Base-by-base conservation (phyloP, 2,113 vertebrate genomes). In the Ondatra zibethicus region DNA sequence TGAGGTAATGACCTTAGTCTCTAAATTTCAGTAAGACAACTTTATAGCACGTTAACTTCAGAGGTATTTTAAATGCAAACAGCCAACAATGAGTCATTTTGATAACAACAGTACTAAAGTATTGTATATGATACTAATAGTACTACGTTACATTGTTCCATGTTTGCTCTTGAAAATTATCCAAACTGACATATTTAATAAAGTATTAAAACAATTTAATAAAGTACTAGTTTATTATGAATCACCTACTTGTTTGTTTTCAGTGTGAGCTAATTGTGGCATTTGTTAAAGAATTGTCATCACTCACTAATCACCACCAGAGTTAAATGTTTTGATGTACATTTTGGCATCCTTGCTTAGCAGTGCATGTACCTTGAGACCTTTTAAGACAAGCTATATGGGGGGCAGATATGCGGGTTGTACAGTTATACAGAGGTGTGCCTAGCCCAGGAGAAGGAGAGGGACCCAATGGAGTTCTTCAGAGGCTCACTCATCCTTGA, bases 361-460 rank as follows among this genome's bases (percentile, higher is more conserved):
- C 81, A 92, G 86, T 97, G 96, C 98, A 97, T 95, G 97, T 95
- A 70, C 72, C 80, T 96, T 84, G 72, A 36, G 86, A 94, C 58
- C 73, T 76, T 72, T 78, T 33, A 76, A 89, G 81, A 19, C 81
- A 80, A 94, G 23, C 82, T 39, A 11, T 68, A 0, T 47, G 70
- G 65, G 63, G 82, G 12, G 76, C 45, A 52, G 19, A 55, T 89
- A 8, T 75, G 19, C 42, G 36, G 87, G 11, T 29, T 7, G 8
- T 87, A 31, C 14, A 21, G 52, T 66, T 86, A 39, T 66, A 4
- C 17, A 13, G 29, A 31, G 1, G 2, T 39, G 2, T 39, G 7
- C 39, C 39, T 33, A 25, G 12, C 11, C 61, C 17, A 1, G 10
- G 23, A 52, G 14, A 2, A 23, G 27, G 36, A 76, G 5, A 73